Base-by-base conservation (phyloP, 2,113 vertebrate genomes). In the Seriola quinqueradiata region DNA sequence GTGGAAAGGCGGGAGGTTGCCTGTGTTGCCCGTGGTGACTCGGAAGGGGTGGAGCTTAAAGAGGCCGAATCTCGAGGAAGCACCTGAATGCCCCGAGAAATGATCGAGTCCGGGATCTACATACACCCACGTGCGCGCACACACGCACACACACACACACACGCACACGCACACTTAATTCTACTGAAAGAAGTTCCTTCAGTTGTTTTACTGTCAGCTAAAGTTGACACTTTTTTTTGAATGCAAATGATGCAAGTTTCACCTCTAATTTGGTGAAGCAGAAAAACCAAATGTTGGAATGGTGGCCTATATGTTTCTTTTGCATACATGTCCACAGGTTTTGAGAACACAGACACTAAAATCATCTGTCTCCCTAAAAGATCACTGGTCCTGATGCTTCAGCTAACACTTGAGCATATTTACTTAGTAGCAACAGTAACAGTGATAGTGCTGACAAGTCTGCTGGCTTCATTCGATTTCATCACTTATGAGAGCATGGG, bases 81-180 rank as follows among this genome's bases (percentile, higher is more conserved):
- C 94, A 99, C 98, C 96, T 99, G 98, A 95, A 99, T 97, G 60
- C 98, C 98, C 94, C 97, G 97, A 92, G 98, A 99, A 91, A 99
- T 99, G 91, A 99, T 99, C 87, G 97, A 98, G 90, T 99, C 98
- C 94, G 98, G 98, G 95, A 99, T 99, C 98, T 42, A 72, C 58
- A 71, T 61, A 74, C 23, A 71, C 61, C 21, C 55, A 67, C 58
- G 67, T 32, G 78, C 57, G 60, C 40, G 25, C 61, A 64, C 54
- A 74, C 60, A 61, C 48, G 67, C 52, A 72, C 58, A 64, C 46
- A 50, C 28, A 61, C 40, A 34, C 61, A 64, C 72, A 74, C 54
- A 63, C 70, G 23, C 57, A 52, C 76, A 61, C 48, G 67, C 52
- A 75, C 60, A 77, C 70, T 70, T 25, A 83, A 61, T 77, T 48